Base-by-base conservation (phyloP, 2,888 invertebrate species). In the Sarcophaga variegata region DNA sequence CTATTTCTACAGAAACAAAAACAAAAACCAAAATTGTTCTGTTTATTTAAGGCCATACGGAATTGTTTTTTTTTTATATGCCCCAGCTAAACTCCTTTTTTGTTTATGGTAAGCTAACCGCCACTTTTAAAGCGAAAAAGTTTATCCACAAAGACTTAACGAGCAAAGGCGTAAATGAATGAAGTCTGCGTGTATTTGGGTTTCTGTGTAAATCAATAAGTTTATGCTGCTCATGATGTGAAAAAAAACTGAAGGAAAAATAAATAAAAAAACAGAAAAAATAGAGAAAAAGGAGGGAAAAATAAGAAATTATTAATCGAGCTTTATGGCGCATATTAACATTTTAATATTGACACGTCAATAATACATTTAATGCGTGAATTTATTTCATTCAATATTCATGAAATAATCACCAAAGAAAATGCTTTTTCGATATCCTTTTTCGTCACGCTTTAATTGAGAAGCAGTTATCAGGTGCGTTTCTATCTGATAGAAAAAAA, bases 321-420 rank as follows among this genome's bases (percentile, higher is more conserved):
- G 10, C 37, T 37, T 37, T 37, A 37, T 37, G 37, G 37, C 37
- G 37, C 20, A 37, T 62, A 45, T 45, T 74, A 22, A 74, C 47
- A 62, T 81, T 76, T 76, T 75, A 75, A 70, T 81, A 81, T 75
- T 62, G 81, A 70, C 81, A 75, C 75, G 75, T 76, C 69, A 81
- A 75, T 81, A 81, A 81, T 17, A 81, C 69, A 70, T 81, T 81
- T 75, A 81, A 17, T 54, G 12, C 14, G 54, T 17, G 17, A 54
- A 54, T 54, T 54, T 37, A 8, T 37, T 37, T 37, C 37, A 81
- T 70, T 59, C 69, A 75, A 81, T 63, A 67, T 74, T 67, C 47
- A 81, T 75, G 63, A 11, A 63, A 69, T 47, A 49, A 49, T 47
- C 22, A 45, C 47, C 45, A 22, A 47, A 69, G 5, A 63, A 22